A percentile compares a stretch with the other conserved stretches of the same genome.
These are phyloP conservation scores for Creontiades dilutus DNA, from an alignment of 2,888 invertebrate genomes.

Conservation along the genomic window DNA sequence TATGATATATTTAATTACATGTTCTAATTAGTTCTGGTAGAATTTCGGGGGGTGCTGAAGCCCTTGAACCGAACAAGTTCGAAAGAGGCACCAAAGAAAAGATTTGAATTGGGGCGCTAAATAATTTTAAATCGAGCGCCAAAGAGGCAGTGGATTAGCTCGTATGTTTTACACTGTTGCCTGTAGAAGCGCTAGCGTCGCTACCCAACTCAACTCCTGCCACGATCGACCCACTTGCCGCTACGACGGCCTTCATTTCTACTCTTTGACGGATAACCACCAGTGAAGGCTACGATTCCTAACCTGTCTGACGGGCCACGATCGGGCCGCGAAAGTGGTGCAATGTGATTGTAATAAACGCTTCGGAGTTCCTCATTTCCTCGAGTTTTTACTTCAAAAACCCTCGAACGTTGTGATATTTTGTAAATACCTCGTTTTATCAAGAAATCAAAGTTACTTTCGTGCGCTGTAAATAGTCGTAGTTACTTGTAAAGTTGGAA, in stretches of 20 bases:
- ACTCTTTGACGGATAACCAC: constrained; percentile 10
- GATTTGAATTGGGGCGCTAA: background rate
- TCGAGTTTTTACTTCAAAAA: background rate
- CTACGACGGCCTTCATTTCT: background rate
- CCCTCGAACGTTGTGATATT: background rate
- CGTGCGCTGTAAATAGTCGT: background rate
- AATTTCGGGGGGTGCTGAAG: too few species aligned
- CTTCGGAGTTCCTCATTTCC: background rate
- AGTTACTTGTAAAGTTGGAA: background rate
- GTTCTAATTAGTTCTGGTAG: too few species aligned
- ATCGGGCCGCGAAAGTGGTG: background rate
- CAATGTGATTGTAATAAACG: constrained; percentile 8
- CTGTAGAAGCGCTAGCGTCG: background rate
- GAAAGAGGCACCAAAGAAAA: too few species aligned
- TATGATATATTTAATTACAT: too few species aligned
- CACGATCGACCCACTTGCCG: background rate
- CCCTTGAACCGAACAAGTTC: too few species aligned
- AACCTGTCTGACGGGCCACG: background rate
- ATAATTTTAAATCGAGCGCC: background rate
- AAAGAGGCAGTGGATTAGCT: background rate
- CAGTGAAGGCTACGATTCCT: background rate
- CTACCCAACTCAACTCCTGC: background rate
- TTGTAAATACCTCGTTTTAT: background rate
- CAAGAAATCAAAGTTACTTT: background rate
- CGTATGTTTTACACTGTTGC: background rate